Conservation (phyloP, 2,888 invertebrate species). For the Epinotia brunnichana region DNA sequence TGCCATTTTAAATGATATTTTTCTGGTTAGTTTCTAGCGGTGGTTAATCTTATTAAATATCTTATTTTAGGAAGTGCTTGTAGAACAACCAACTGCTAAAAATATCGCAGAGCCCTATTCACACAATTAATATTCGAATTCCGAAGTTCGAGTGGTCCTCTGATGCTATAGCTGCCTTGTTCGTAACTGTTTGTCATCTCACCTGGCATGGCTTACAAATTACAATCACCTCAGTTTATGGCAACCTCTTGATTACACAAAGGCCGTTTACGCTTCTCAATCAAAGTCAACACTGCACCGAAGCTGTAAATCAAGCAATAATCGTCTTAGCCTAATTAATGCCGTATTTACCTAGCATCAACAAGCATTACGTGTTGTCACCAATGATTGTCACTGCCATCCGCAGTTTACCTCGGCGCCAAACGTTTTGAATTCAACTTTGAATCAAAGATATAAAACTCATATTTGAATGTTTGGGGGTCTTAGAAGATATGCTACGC, state of each 20-base stretch:
- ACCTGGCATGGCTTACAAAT: constrained; percentile 10
- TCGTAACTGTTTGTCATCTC: not conserved
- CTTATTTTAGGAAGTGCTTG: not conserved
- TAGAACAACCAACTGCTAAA: not conserved
- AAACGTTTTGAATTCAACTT: constrained; percentile 21
- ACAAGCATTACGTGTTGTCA: constrained; percentile 42
- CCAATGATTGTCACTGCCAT: constrained; percentile 30
- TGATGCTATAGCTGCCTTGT: not conserved
- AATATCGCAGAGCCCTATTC: not conserved
- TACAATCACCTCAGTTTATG: constrained; percentile 29
- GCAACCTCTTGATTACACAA: constrained; percentile 37
- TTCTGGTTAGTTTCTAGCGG: not conserved
- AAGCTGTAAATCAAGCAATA: constrained; percentile 44
- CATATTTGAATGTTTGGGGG: constrained; percentile 2
- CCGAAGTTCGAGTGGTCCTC: not conserved
- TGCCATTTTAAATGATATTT: not conserved
- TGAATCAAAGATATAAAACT: not conserved
- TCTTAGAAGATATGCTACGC: constrained; percentile 8
- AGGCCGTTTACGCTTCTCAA: constrained; percentile 39
- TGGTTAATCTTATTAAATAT: not conserved
- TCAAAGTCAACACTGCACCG: constrained; percentile 39
- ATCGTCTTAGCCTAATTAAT: constrained; percentile 43
- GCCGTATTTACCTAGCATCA: constrained; percentile 41
- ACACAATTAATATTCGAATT: too few species aligned
- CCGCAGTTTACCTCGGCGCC: not conserved